These are phyloP conservation scores for Cheilosia grossa DNA, from an alignment of 2,888 invertebrate species.

Conservation along the genomic window DNA sequence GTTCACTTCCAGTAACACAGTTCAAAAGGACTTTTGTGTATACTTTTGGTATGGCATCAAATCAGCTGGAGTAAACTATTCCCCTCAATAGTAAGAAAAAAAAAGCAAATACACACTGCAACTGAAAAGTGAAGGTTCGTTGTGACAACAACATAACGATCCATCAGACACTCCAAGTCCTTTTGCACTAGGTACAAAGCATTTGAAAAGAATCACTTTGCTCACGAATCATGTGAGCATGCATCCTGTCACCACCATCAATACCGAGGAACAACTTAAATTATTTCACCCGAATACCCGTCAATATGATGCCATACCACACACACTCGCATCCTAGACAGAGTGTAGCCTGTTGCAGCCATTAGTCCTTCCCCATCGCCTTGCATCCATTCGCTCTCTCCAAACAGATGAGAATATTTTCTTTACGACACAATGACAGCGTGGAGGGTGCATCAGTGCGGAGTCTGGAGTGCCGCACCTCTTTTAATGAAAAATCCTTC, in stretches of 20 bases:
- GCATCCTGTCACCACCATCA: background rate
- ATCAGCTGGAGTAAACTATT: too few relatives aligned
- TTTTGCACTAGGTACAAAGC: background rate
- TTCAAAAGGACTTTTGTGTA: too few relatives aligned
- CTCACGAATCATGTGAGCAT: background rate
- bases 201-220: background rate
- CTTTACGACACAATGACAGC: conserved; percentile 11
- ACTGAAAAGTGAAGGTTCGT: too few relatives aligned
- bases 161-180: background rate
- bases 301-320: background rate
- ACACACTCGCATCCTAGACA: background rate
- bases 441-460: background rate
- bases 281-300: conserved; percentile 33
- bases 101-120: too few relatives aligned
- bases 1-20: too few relatives aligned
- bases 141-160: background rate
- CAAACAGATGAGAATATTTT: background rate
- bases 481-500: conserved; percentile 13
- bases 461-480: background rate
- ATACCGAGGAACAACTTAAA: conserved; percentile 11
- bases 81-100: too few relatives aligned
- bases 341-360: conserved; percentile 4
- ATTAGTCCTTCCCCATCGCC: background rate
- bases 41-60: too few relatives aligned
- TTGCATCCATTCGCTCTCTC: background rate